Evolutionary conservation across 2,888 invertebrate species (phyloP), one percentile per base, ranked within the genome.

Genomic region (Macroteleia sp.): DNA sequence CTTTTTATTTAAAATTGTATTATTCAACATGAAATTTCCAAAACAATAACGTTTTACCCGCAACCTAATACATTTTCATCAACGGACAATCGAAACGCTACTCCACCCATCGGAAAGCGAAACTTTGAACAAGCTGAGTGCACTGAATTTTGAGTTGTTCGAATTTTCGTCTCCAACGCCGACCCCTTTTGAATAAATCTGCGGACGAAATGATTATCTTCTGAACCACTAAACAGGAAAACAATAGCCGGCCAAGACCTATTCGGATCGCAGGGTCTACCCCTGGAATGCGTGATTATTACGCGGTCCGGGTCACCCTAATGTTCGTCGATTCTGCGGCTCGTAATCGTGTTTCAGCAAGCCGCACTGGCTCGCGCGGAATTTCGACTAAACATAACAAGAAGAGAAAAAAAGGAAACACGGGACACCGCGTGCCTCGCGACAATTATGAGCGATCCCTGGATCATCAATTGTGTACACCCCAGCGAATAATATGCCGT

Each of bases 211-310:
- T 59, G 50, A 64, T 64, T 59, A 64, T 73, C 73, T 73, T 73
- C 64, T 64, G 44, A 57, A 52, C 57, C 73, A 73, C 73, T 64
- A 73, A 73, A 73, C 73, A 64, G 73, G 64, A 73, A 64, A 73
- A 73, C 73, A 73, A 73, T 73, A 42, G 71, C 20, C 14, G 22
- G 19, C 34, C 52, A 42, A 44, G 70, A 42, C 59, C 57, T 17
- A 16, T 19, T 41, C 14, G 25, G 59, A 20, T 46, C 16, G n/a
- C 52, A 44, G 62, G 71, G 39, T 52, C 44, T 20, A 57, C 48
- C 70, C 71, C 56, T 61, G 83, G 86, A 85, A 87, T 87, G 86
- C 84, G 83, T 83, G 83, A 86, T 86, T 85, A 86, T 87, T 85
- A 84, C 83, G 85, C 61, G 50, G 25, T 57, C 8, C 39, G 66